Conservation (phyloP, 2,797 vertebrate species). For the Eremophila alpestris region DNA sequence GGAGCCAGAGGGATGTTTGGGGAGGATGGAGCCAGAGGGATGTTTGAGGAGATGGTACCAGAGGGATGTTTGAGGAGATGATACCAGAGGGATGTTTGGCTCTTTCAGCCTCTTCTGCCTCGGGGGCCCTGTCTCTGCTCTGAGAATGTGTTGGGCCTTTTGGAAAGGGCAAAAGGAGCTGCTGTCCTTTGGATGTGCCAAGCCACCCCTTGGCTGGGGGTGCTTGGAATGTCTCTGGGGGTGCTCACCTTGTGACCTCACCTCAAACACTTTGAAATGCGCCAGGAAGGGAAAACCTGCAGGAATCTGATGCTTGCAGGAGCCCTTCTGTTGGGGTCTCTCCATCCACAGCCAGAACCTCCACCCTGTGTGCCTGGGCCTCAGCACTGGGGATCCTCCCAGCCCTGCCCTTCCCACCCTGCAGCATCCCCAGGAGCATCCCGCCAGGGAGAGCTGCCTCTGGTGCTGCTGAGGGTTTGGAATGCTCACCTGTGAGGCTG, state of each 20-base stretch:
- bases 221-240: neutral
- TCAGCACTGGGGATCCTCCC: rapidly evolving
- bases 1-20: neutral
- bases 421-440: neutral
- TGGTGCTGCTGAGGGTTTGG: neutral
- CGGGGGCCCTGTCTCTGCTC: rapidly evolving
- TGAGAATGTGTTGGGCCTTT: rapidly evolving
- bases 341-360: neutral
- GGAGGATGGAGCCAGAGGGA: neutral
- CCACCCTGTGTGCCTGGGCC: neutral
- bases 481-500: neutral
- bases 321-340: rapidly evolving
- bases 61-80: neutral
- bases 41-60: neutral
- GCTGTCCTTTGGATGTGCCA: neutral
- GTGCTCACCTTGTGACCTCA: neutral
- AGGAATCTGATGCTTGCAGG: neutral
- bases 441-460: rapidly evolving
- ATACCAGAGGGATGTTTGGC: neutral
- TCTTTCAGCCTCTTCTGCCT: neutral
- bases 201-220: too few relatives aligned
- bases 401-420: neutral
- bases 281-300: neutral
- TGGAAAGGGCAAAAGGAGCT: neutral
- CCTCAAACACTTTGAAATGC: neutral